A percentile compares a stretch with the other conserved stretches of the same genome.
phyloP scores from a whole-genome alignment of 2,888 invertebrate species.

The Microplitis manilae region DNA sequence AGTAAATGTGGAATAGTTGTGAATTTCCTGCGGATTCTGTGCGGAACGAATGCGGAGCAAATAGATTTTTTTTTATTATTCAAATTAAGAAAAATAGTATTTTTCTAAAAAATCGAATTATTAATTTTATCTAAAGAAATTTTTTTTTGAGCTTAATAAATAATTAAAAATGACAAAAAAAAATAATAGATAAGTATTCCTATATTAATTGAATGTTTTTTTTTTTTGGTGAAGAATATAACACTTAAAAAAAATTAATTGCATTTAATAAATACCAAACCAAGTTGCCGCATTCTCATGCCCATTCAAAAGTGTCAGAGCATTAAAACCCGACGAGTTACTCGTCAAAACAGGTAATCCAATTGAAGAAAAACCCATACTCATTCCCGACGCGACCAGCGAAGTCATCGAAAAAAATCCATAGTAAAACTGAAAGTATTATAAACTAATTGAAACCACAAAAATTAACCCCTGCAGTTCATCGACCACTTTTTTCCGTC shows the following conservation, averaged over 20 bases:
- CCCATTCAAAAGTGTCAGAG: background rate
- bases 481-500: background rate
- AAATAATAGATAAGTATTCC: too few species aligned
- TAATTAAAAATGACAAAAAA: too few species aligned
- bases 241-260: background rate
- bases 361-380: slow-evolving; percentile 64
- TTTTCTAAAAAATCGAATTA: too few species aligned
- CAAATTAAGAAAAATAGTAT: too few species aligned
- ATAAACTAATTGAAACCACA: background rate
- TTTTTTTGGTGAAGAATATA: background rate
- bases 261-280: slow-evolving; percentile 70
- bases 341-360: slow-evolving; percentile 58
- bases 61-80: too few species aligned
- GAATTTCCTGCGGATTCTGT: too few species aligned
- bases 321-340: too few species aligned
- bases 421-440: slow-evolving; percentile 47
- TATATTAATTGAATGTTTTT: background rate
- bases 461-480: background rate
- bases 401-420: slow-evolving; percentile 45
- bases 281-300: slow-evolving; percentile 68
- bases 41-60: too few species aligned
- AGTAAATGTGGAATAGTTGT: too few species aligned
- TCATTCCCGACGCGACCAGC: slow-evolving; percentile 52
- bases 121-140: too few species aligned
- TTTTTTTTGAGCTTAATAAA: too few species aligned